Percentiles rank a stretch among this genome's conserved stretches.
Evolutionary conservation across 2,888 invertebrate genomes (phyloP).

Genomic region (Epinotia bilunana): DNA sequence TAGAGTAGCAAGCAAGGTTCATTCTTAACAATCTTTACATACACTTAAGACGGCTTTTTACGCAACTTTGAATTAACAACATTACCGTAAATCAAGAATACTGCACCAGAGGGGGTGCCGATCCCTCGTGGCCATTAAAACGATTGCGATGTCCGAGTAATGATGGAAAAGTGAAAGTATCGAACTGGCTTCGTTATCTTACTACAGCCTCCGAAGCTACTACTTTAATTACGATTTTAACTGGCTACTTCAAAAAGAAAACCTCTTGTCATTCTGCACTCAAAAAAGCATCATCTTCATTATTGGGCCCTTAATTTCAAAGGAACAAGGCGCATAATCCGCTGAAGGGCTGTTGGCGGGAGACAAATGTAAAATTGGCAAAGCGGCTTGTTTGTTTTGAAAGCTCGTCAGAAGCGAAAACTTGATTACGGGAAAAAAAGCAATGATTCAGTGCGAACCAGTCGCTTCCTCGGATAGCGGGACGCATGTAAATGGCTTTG

Average conservation of each 20-base stretch:
- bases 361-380: constrained; percentile 56
- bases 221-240: constrained; percentile 72
- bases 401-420: constrained; percentile 68
- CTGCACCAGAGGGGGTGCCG: constrained; percentile 55
- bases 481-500: constrained; percentile 74
- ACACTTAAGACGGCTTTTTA: constrained; percentile 28
- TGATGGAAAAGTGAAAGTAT: constrained; percentile 78
- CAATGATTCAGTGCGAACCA: constrained; percentile 71
- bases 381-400: constrained; percentile 76
- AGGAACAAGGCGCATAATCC: constrained; percentile 49
- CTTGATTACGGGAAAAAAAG: constrained; percentile 75
- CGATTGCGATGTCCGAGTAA: constrained; percentile 58
- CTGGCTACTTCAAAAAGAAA: constrained; percentile 47
- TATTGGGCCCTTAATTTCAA: constrained; percentile 17
- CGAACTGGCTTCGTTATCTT: constrained; percentile 69
- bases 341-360: constrained; percentile 43
- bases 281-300: background rate
- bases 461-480: constrained; percentile 75
- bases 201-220: constrained; percentile 67
- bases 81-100: constrained; percentile 46
- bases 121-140: constrained; percentile 53
- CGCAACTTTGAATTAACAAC: constrained; percentile 38
- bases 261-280: constrained; percentile 4
- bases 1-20: constrained; percentile 4
- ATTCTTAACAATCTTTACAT: constrained; percentile 12